Evolutionary conservation across 1,140 invertebrate species (phyloP), one percentile per base, ranked within the genome.

Genomic region (Drosophila sucinea): DNA sequence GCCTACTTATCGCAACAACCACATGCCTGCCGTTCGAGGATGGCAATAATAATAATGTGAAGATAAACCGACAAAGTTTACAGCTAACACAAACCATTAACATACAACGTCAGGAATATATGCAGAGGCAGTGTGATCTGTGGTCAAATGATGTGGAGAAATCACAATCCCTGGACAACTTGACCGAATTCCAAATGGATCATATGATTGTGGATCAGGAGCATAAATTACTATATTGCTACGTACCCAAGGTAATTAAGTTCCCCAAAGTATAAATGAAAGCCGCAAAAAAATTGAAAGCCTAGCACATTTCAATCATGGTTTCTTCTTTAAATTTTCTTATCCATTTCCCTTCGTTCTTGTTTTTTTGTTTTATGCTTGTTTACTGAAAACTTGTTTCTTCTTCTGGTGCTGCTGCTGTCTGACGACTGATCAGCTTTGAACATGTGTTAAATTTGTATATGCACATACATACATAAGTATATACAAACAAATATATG

Each of bases 211-310:
- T 97, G 17, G 96, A 98, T 90, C 95, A 96, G 79, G 94, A 95
- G 58, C 95, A 97, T 81, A 95, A 96, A 84, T 92, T 98, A 2
- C 93, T 98, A 0, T 98, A 98, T 90, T 98, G 98, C 91, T 98
- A 98, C 92, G 97, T 98, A 58, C 97, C 98, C 62, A 98, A 98
- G 94, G 96, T 97, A 93, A 93, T 92, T 87, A 77, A 10, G 33
- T 38, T 40, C 17, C 3, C 0, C 23, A n/a, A 25, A 35, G 44
- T 10, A 10, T 32, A 3, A n/a, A 65, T 69, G 27, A 27, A 61
- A 65, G 61, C 57, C 51, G 35, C 60, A 44, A 40, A n/a, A 65
- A 25, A 30, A 44, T 54, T 60, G 27, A 30, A 23, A 29, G 30
- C 25, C 23, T 1, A 47, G 27, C 41, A 23, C 3, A 44, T 41